These are phyloP conservation scores for Lysiphlebus fabarum DNA, from an alignment of 1,140 invertebrate genomes.

Conservation along the genomic window DNA sequence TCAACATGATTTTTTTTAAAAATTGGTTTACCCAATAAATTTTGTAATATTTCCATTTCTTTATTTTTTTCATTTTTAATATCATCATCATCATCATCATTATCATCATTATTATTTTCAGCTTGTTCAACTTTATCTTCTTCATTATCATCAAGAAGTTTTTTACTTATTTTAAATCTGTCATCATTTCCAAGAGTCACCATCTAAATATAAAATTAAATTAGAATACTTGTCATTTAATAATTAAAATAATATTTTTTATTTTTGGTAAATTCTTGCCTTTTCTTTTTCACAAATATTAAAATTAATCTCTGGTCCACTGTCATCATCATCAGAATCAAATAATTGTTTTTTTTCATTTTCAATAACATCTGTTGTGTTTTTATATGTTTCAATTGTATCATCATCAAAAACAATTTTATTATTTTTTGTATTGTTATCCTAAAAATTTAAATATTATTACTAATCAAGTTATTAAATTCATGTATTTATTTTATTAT, in stretches of 20 bases:
- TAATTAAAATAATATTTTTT: not conserved
- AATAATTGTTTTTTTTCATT: slow-evolving; percentile 32
- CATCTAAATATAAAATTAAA: slow-evolving; percentile 42
- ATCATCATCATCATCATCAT: slow-evolving; percentile 38
- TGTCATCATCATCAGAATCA: slow-evolving; percentile 54
- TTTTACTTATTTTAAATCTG: slow-evolving; percentile 60
- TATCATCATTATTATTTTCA: slow-evolving; percentile 30
- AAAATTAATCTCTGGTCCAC: slow-evolving; percentile 51
- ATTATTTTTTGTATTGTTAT: slow-evolving; percentile 53
- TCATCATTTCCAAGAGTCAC: slow-evolving; percentile 61
- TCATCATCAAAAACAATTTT: slow-evolving; percentile 60
- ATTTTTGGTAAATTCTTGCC: slow-evolving; percentile 6
- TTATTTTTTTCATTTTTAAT: slow-evolving; percentile 57
- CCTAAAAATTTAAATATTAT: slow-evolving; percentile 45
- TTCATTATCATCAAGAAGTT: slow-evolving; percentile 56
- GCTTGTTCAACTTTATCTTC: slow-evolving; percentile 17
- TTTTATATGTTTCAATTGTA: slow-evolving; percentile 32
- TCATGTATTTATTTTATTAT: not conserved
- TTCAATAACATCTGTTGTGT: slow-evolving; percentile 25
- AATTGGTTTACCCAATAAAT: slow-evolving; percentile 54
- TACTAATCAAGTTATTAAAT: slow-evolving; percentile 7
- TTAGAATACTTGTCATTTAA: slow-evolving; percentile 1
- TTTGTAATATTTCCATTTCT: slow-evolving; percentile 60
- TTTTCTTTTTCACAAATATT: slow-evolving; percentile 27
- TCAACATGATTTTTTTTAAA: slow-evolving; percentile 3